These are phyloP conservation scores for Drymonia ruficornis DNA, from an alignment of 2,888 invertebrate genomes.

Conservation along the genomic window DNA sequence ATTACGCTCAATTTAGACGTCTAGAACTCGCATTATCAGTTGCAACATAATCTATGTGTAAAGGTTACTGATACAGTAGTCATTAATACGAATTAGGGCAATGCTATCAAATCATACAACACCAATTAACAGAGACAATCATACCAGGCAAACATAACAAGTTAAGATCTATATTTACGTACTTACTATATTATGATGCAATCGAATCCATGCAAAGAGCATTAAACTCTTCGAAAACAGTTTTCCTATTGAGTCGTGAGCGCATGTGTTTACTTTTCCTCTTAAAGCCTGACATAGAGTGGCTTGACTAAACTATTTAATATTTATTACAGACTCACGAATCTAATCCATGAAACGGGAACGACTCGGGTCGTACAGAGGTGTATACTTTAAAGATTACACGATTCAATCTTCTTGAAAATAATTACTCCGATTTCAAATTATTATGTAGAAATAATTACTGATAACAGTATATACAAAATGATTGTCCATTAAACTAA, in stretches of 20 bases:
- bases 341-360: conserved; percentile 3
- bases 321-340: conserved; percentile 6
- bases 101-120: not conserved
- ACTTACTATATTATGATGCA: not conserved
- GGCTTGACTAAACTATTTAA: not conserved
- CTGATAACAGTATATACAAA: too few relatives aligned
- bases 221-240: not conserved
- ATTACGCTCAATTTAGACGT: conserved; percentile 13
- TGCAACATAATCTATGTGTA: conserved; percentile 7
- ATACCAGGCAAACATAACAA: not conserved
- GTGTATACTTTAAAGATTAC: not conserved
- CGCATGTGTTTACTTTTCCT: conserved; percentile 1
- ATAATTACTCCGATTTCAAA: not conserved
- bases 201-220: not conserved
- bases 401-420: not conserved
- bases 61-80: conserved; percentile 9
- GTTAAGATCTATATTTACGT: not conserved
- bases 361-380: not conserved
- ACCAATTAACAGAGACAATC: not conserved
- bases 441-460: too few relatives aligned
- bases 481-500: too few relatives aligned
- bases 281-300: not conserved
- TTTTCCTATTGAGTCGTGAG: not conserved
- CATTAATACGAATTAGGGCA: conserved; percentile 1
- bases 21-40: conserved; percentile 15